A percentile compares a stretch with the other conserved stretches of the same genome.
Conservation (phyloP, 2,113 vertebrate genomes). For the Ursus arctos region DNA sequence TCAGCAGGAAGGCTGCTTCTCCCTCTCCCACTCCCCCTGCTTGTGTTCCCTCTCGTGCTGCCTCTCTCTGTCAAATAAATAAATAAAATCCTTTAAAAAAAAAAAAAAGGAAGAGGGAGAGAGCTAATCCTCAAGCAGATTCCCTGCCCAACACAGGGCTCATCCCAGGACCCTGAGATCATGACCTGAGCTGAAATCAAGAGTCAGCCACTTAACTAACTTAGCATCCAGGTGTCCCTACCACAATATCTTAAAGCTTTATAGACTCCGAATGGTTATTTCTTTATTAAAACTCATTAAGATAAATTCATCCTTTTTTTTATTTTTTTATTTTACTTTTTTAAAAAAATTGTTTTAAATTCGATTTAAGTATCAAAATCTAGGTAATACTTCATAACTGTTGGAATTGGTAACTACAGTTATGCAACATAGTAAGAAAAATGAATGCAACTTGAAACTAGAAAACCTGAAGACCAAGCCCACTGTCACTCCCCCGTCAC, state of each 20-base stretch:
- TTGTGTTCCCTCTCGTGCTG: too few relatives aligned
- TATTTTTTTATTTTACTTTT: neutral
- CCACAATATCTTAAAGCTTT: neutral
- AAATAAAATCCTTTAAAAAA: too few relatives aligned
- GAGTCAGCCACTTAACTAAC: neutral
- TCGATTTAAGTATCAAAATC: neutral
- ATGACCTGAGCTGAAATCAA: too few relatives aligned
- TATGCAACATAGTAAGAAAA: neutral
- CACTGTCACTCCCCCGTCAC: neutral
- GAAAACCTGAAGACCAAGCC: neutral
- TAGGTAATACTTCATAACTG: neutral
- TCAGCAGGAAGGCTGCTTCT: too few relatives aligned
- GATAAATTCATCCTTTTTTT: neutral
- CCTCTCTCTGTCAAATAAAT: too few relatives aligned
- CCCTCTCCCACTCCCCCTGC: too few relatives aligned
- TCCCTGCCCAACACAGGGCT: neutral
- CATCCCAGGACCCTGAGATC: neutral
- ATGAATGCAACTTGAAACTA: neutral
- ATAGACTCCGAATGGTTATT: neutral
- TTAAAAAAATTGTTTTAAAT: slow-evolving; percentile 23
- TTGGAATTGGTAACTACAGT: neutral
- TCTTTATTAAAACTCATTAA: neutral
- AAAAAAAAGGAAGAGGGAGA: neutral
- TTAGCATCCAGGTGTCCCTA: neutral
- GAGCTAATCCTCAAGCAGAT: neutral